Evolutionary conservation across 2,797 vertebrate genomes (phyloP).

Genomic region (Synaphobranchus kaupii): DNA sequence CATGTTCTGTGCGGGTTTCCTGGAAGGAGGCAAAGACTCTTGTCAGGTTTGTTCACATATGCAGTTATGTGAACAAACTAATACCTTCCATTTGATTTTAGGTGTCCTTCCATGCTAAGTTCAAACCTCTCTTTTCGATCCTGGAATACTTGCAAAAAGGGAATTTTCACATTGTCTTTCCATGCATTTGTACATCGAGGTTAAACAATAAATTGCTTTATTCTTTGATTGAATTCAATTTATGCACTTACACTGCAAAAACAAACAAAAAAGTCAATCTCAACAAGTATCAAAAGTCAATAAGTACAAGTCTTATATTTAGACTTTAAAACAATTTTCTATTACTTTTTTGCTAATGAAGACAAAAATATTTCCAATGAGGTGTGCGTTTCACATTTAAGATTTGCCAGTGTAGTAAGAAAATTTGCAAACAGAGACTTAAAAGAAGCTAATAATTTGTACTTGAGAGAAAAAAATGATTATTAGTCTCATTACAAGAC

Average conservation of each 20-base stretch:
- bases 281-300: too few species aligned
- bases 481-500: too few species aligned
- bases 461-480: too few species aligned
- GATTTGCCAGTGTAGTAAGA: too few species aligned
- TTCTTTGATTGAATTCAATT: not conserved
- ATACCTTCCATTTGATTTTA: not conserved
- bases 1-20: slow-evolving; percentile 57
- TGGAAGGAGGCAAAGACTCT: slow-evolving; percentile 54
- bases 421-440: too few species aligned
- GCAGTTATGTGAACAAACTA: not conserved
- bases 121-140: not conserved
- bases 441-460: too few species aligned
- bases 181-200: not conserved
- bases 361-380: too few species aligned
- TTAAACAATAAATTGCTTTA: not conserved
- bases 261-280: too few species aligned
- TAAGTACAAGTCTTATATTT: too few species aligned
- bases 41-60: slow-evolving; percentile 52
- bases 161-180: not conserved
- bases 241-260: not conserved
- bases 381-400: too few species aligned
- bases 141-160: not conserved
- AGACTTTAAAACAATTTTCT: too few species aligned
- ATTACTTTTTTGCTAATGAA: too few species aligned
- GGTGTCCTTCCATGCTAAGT: not conserved